phyloP scores from a whole-genome alignment of 92 coral and sea anemone species.

The Pocillopora grandis region DNA sequence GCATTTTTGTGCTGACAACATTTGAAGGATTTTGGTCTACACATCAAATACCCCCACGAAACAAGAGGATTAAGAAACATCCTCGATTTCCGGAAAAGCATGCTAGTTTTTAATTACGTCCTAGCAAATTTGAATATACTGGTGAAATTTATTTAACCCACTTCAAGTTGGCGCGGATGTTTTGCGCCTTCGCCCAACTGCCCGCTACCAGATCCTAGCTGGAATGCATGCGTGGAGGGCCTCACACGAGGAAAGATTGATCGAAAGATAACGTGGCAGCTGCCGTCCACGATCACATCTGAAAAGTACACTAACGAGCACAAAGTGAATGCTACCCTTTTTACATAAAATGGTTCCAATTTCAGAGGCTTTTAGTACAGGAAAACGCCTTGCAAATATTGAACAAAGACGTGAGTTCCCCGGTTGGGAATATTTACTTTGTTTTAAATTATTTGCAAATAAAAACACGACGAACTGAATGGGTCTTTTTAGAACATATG shows the following conservation, averaged over 20 bases:
- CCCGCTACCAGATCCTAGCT: conserved; percentile 17
- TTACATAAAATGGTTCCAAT: not conserved
- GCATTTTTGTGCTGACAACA: conserved; percentile 10
- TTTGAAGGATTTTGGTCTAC: not conserved
- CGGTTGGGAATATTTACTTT: conserved; percentile 28
- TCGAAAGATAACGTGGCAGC: conserved; percentile 24
- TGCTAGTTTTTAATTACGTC: conserved; percentile 17
- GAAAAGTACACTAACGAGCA: not conserved
- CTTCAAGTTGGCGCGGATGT: conserved; percentile 19
- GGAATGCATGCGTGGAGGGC: not conserved
- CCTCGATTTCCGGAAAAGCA: conserved; percentile 1
- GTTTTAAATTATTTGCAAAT: conserved; percentile 29
- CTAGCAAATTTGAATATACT: not conserved
- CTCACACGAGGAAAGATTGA: conserved; percentile 17
- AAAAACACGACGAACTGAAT: conserved; percentile 4
- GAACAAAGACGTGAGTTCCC: conserved; percentile 9
- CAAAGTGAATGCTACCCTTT: not conserved
- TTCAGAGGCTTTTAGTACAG: conserved; percentile 13
- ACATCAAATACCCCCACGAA: not conserved
- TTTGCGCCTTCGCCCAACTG: conserved; percentile 5
- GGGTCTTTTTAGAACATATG: conserved; percentile 24
- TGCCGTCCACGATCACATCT: not conserved
- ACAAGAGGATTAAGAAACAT: conserved; percentile 13
- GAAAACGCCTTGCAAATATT: conserved; percentile 22
- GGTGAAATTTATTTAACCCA: conserved; percentile 1